Percentiles rank a stretch among this genome's conserved stretches.
These are phyloP conservation scores for Sympetrum striolatum DNA, from an alignment of 2,888 invertebrate genomes.

Conservation along the genomic window DNA sequence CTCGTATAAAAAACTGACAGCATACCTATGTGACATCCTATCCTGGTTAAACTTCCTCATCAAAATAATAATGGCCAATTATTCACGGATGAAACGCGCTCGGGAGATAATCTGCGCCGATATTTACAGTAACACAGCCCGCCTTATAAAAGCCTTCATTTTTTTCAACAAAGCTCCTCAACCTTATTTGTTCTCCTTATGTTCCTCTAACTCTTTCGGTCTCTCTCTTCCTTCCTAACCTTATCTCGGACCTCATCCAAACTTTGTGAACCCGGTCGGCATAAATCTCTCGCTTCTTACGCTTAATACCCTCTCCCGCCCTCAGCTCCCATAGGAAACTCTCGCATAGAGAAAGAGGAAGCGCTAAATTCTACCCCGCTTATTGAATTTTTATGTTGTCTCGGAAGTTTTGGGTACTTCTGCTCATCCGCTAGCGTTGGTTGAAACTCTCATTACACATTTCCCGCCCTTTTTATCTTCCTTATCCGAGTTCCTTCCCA, in stretches of 20 bases:
- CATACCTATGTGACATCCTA: slow-evolving; percentile 1
- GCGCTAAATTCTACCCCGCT: slow-evolving; percentile 25
- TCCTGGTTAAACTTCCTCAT: slow-evolving; percentile 12
- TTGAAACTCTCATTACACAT: slow-evolving; percentile 16
- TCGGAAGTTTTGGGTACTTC: slow-evolving; percentile 17
- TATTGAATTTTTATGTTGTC: slow-evolving; percentile 32
- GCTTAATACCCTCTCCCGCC: not conserved
- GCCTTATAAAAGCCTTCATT: not conserved
- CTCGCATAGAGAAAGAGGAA: not conserved
- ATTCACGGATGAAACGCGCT: slow-evolving; percentile 28
- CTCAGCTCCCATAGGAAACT: slow-evolving; percentile 21
- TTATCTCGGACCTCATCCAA: slow-evolving; percentile 40
- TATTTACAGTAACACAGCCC: slow-evolving; percentile 7
- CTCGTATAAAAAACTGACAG: slow-evolving; percentile 29
- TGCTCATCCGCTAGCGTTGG: slow-evolving; percentile 20
- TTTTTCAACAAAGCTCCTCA: not conserved
- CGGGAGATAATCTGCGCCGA: slow-evolving; percentile 10
- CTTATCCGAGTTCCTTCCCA: slow-evolving; percentile 14
- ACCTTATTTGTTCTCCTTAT: slow-evolving; percentile 28
- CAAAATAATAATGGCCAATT: slow-evolving; percentile 40
- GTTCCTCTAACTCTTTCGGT: slow-evolving; percentile 11
- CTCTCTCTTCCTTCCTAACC: slow-evolving; percentile 17
- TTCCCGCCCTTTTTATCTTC: slow-evolving; percentile 27
- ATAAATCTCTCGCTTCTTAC: slow-evolving; percentile 18
- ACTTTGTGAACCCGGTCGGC: slow-evolving; percentile 31